A percentile compares a stretch with the other conserved stretches of the same genome.
phyloP scores from a whole-genome alignment of 2,113 vertebrate species.

The Neotoma lepida region DNA sequence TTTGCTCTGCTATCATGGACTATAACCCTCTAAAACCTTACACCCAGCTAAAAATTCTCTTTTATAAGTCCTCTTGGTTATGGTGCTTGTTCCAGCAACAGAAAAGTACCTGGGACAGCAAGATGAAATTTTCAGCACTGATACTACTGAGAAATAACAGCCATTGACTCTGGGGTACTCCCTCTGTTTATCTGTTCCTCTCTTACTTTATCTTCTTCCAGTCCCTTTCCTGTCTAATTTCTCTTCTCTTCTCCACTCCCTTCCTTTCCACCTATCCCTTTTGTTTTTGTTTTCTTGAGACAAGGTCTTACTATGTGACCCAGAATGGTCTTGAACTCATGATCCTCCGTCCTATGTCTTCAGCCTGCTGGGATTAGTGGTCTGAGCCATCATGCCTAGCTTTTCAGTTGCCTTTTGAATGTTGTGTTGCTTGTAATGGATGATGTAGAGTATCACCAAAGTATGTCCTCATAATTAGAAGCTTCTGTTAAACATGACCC shows the following conservation, averaged over 20 bases:
- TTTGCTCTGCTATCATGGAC: not conserved
- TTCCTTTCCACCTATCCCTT: not conserved
- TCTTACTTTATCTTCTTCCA: too few relatives aligned
- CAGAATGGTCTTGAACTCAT: not conserved
- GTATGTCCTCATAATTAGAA: not conserved
- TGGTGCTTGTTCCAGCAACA: not conserved
- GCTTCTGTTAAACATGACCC: rapidly evolving
- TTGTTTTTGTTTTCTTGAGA: not conserved
- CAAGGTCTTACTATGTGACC: not conserved
- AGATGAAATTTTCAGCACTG: not conserved
- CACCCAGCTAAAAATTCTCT: not conserved
- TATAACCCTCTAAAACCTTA: not conserved
- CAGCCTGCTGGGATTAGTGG: not conserved
- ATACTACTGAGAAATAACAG: not conserved
- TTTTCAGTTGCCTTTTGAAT: not conserved
- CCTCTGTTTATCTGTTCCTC: too few relatives aligned
- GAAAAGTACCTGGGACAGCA: too few relatives aligned
- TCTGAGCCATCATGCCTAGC: not conserved
- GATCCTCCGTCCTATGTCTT: not conserved
- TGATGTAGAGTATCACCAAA: not conserved
- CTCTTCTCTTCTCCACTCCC: not conserved
- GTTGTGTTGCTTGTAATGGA: not conserved
- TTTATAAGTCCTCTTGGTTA: not conserved
- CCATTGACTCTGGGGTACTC: not conserved
- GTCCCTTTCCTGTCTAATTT: not conserved